phyloP scores from a whole-genome alignment of 35 echinoderm and acorn worm genomes.

The Lytechinus pictus region DNA sequence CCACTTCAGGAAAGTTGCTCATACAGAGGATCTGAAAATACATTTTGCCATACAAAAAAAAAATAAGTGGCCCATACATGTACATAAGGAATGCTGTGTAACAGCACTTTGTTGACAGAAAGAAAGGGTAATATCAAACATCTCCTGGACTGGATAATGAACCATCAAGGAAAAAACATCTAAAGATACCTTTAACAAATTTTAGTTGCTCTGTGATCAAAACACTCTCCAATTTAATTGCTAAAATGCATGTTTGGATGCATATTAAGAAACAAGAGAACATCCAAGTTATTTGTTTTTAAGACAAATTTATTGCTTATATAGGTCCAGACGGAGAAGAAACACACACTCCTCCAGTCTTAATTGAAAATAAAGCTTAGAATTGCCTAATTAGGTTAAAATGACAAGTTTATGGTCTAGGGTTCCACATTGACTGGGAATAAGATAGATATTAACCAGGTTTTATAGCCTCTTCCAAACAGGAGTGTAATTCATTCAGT shows the following conservation, averaged over 20 bases:
- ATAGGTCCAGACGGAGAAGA: neutral
- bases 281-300: neutral
- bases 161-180: too few species aligned
- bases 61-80: too few species aligned
- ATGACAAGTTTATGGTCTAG: neutral
- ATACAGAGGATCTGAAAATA: too few species aligned
- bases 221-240: neutral
- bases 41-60: too few species aligned
- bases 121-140: too few species aligned
- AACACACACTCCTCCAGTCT: neutral
- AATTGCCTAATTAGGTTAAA: conserved; percentile 14
- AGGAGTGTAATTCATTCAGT: neutral
- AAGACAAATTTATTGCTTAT: neutral
- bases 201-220: neutral
- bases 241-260: neutral
- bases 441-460: neutral
- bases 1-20: too few species aligned
- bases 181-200: too few species aligned
- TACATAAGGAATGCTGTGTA: too few species aligned
- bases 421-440: conserved; percentile 9
- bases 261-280: neutral
- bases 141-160: too few species aligned
- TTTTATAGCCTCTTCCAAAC: neutral
- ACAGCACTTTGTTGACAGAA: too few species aligned
- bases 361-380: neutral